Percentiles rank a stretch among this genome's conserved stretches.
Evolutionary conservation across 2,888 invertebrate species (phyloP).

Genomic region (Globia sparganii): DNA sequence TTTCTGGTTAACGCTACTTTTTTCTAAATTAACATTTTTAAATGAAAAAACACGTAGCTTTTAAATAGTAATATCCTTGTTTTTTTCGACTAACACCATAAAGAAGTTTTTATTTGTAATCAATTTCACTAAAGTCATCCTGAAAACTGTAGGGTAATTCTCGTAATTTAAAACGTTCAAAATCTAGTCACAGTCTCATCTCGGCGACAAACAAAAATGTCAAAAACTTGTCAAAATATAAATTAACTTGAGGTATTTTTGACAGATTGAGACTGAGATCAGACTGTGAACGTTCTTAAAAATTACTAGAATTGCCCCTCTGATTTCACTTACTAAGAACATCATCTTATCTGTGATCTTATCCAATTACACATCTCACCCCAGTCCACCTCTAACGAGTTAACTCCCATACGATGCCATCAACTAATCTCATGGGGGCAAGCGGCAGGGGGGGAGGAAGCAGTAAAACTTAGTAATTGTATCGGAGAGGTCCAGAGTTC

Average conservation of each 20-base stretch:
- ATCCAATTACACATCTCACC: conserved; percentile 1
- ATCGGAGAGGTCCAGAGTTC: conserved; percentile 7
- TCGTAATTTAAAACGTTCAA: too few species aligned
- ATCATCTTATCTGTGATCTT: conserved; percentile 1
- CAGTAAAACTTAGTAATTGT: conserved; percentile 53
- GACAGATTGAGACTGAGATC: too few species aligned
- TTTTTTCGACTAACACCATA: background rate
- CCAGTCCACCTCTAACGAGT: background rate
- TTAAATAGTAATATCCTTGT: background rate
- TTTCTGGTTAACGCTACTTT: too few species aligned
- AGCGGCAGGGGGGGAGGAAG: background rate
- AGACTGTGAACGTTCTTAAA: too few species aligned
- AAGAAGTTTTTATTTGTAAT: background rate
- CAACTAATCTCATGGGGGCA: conserved; percentile 17
- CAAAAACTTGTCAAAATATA: too few species aligned
- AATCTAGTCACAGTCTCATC: too few species aligned
- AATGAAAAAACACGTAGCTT: background rate
- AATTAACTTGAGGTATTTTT: too few species aligned
- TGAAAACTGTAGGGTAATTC: too few species aligned
- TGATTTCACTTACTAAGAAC: background rate
- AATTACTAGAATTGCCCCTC: too few species aligned
- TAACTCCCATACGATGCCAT: conserved; percentile 5
- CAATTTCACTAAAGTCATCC: background rate
- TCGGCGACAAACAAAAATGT: too few species aligned
- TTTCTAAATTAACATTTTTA: background rate